A percentile compares a stretch with the other conserved stretches of the same genome.
Conservation (phyloP, 1,140 invertebrate genomes). For the Drosophila tropicalis region DNA sequence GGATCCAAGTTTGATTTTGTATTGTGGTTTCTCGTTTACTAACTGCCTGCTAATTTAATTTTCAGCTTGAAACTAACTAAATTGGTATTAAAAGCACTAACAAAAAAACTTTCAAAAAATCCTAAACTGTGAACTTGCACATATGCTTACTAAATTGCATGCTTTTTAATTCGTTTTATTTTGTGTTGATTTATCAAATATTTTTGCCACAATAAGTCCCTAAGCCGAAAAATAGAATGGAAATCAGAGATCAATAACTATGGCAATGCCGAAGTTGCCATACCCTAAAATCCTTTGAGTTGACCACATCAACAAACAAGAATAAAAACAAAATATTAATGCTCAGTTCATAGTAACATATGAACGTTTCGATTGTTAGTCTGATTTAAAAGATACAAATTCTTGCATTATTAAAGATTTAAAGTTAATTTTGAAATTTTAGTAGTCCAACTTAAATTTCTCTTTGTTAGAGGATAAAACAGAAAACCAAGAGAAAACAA, state of each 20-base stretch:
- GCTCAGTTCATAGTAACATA: too few species aligned
- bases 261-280: neutral
- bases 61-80: slow-evolving; percentile 26
- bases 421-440: too few species aligned
- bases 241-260: neutral
- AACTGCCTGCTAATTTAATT: slow-evolving; percentile 59
- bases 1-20: slow-evolving; percentile 28
- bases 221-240: neutral
- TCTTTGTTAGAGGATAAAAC: neutral
- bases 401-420: too few species aligned
- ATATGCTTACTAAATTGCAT: neutral
- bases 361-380: too few species aligned
- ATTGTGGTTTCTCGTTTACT: slow-evolving; percentile 50
- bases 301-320: too few species aligned
- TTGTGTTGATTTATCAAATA: slow-evolving; percentile 9
- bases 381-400: too few species aligned
- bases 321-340: too few species aligned
- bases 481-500: neutral
- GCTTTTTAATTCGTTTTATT: neutral
- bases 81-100: slow-evolving; percentile 2
- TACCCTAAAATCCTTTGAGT: neutral
- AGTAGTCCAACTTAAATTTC: neutral
- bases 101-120: neutral
- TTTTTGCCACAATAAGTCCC: slow-evolving; percentile 6
- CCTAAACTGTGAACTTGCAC: neutral